Evolutionary conservation across 2,888 invertebrate species (phyloP), one percentile per base, ranked within the genome.

Genomic region (Pseudococcus longispinus): DNA sequence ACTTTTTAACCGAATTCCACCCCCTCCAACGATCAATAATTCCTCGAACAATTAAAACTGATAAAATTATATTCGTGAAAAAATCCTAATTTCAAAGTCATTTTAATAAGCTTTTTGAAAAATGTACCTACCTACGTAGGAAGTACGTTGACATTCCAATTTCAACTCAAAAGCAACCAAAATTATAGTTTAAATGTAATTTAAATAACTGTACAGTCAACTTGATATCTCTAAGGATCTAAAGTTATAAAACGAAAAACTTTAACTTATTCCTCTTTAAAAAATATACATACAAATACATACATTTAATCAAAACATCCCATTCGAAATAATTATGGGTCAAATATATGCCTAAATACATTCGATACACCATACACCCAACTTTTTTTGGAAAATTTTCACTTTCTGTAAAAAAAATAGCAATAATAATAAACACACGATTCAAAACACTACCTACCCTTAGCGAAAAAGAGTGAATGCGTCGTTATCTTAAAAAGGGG

Each of bases 401-500:
- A 65, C 60, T n/a, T 37, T 37, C n/a, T 20, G 4, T 20, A 13
- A 65, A 26, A 26, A 26, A 65, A n/a, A n/a, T n/a, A 18, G 5
- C 15, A 55, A 55, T n/a, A n/a, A 55, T 55, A 55, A n/a, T 55
- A 55, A 55, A 55, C 55, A 55, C n/a, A 55, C 6, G 20, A 65
- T 65, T 65, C 65, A 26, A 23, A 65, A 65, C 26, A 65, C 65
- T 23, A 65, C 77, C 29, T 11, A 65, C 77, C 29, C 2, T 26
- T 3, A n/a, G n/a, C 51, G 65, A 60, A 60, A 32, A 84, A 37
- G 60, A n/a, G 60, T 84, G 60, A 84, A 60, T 84, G 84, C 60
- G 84, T 60, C 51, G 84, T 55, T 60, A 84, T 84, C 32, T 60
- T 84, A 84, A 26, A 37, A 37, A 51, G 84, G 84, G 84, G 84